Evolutionary conservation across 2,797 vertebrate genomes (phyloP), one percentile per base, ranked within the genome.

Genomic region (Microchirus variegatus): DNA sequence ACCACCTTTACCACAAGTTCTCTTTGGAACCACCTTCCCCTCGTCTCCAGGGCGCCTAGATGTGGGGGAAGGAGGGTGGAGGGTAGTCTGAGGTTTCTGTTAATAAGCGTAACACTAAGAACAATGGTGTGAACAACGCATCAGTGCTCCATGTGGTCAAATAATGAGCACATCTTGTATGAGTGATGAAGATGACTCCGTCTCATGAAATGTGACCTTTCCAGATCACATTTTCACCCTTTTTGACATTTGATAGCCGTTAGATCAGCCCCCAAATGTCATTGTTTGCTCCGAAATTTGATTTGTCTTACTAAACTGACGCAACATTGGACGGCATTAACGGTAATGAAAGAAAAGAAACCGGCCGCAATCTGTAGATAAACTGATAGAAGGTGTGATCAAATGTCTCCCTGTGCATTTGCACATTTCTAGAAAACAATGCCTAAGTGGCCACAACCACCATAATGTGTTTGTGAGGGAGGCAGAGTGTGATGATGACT

Each of bases 361-460:
- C 7, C 8, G 31, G 31, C 7, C 31, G 7, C 31, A 31, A 31
- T 31, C 31, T 22, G 22, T 22, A 22, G 10, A 31, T 57, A 55
- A 67, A 61, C 15, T 14, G 42, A 10, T 14, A 56, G 45, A 73
- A 66, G 56, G 17, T 38, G 67, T 31, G 31, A 48, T 46, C 37
- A 58, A 41, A 9, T 26, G 60, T 40, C 3, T 64, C 64, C 15
- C 5, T 78, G 47, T 12, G 41, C 31, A 31, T 31, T 63, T 62
- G 56, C 70, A 9, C 60, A 70, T 89, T 81, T 82, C 77, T 84
- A 84, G 83, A 89, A 89, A 84, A 89, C 76, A 53, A 62, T 70
- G 60, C 59, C 40, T 55, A 48, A 75, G 55, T 11, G 46, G 74
- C 86, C 71, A 71, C 82, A 83, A 66, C 79, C 81, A 77, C 60